Evolutionary conservation across 2,113 vertebrate genomes (phyloP), one percentile per base, ranked within the genome.

Genomic region (Epinephelus lanceolatus): DNA sequence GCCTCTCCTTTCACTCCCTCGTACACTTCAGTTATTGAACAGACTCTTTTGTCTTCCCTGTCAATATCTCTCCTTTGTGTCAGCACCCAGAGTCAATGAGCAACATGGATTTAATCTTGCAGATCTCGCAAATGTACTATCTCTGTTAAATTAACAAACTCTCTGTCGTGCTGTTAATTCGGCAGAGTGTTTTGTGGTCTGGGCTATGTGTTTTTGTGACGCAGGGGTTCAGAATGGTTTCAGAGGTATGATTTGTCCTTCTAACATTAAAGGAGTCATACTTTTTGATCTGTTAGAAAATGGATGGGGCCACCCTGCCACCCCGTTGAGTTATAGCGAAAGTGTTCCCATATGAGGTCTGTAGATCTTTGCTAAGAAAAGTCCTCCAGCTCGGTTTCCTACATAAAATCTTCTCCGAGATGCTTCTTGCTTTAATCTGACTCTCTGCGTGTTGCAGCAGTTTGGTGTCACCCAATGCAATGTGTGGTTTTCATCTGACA

Each of bases 21-120:
- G 7, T 67, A 27, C 74, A 69, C 62, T 88, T 76, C 69, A 84
- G 30, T 82, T 76, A 82, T 79, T 88, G 70, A 76, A 85, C 60
- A 61, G 51, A 52, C 60, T 70, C 57, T 27, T 80, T 86, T 77
- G 76, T 85, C 74, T 80, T 81, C 23, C 27, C n/a, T 76, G 80
- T 91, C 88, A 76, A 85, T 90, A 88, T 25, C 33, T 27, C 52
- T 70, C 76, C 67, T 79, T 84, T 89, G 78, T 90, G 83, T 86
- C 69, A 25, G 71, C 72, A 63, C 40, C 51, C 60, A 14, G 47
- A 76, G 73, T 86, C 77, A 40, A 71, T 76, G 56, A 78, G 19
- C 73, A 85, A 80, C 83, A 72, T 55, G 15, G 76, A 73, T 88
- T 81, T 81, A 83, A 90, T 90, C 78, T 84, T 37, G 33, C 52